Conservation (phyloP, 2,888 invertebrate genomes). For the Sarcophaga carnaria region DNA sequence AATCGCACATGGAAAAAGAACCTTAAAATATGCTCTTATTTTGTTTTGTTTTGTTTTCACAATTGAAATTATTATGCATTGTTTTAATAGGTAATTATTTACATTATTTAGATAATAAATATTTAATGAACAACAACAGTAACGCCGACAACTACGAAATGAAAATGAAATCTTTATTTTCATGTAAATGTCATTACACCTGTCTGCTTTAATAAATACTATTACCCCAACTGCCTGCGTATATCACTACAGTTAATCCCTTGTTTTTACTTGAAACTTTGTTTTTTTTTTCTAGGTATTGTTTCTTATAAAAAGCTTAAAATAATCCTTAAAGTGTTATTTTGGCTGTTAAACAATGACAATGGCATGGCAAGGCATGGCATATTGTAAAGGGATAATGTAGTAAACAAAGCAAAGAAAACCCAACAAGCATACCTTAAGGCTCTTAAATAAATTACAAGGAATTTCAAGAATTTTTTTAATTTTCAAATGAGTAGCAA, state of each 20-base stretch:
- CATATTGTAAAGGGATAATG: not conserved
- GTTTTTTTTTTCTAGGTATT: not conserved
- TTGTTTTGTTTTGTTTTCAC: not conserved
- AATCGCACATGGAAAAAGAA: slow-evolving; percentile 10
- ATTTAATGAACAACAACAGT: slow-evolving; percentile 1
- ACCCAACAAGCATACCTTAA: not conserved
- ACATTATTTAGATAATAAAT: not conserved
- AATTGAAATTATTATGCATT: not conserved
- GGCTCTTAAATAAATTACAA: not conserved
- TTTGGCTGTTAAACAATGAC: not conserved
- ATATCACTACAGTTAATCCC: not conserved
- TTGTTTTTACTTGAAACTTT: not conserved
- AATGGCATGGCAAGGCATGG: not conserved
- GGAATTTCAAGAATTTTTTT: not conserved
- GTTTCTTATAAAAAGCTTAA: slow-evolving; percentile 27
- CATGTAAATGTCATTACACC: slow-evolving; percentile 65
- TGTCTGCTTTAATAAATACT: slow-evolving; percentile 61
- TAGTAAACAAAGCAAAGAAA: not conserved
- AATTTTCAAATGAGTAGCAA: no score
- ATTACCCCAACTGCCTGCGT: not conserved
- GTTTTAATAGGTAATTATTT: not conserved
- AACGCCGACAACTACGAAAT: slow-evolving; percentile 24
- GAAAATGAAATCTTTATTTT: slow-evolving; percentile 55
- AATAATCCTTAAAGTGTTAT: slow-evolving; percentile 44
- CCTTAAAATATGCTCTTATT: slow-evolving; percentile 44